Evolutionary conservation across 2,888 invertebrate genomes (phyloP).

Genomic region (Lasioglossum leucozonium): DNA sequence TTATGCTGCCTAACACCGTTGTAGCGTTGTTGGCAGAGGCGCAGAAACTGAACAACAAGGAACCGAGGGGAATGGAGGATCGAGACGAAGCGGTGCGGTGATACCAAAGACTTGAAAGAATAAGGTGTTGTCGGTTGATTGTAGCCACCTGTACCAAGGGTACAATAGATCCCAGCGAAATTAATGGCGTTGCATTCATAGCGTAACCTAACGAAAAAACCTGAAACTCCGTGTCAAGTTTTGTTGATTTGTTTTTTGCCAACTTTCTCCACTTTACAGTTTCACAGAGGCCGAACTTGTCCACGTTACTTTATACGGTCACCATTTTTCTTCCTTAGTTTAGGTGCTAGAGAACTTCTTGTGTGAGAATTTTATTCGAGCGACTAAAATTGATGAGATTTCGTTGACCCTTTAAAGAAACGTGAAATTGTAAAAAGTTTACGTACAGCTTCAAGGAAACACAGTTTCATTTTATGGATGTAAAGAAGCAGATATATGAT

Average conservation of each 20-base stretch:
- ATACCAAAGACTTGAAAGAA: conserved; percentile 16
- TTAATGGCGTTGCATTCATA: conserved; percentile 18
- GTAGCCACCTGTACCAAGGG: neutral
- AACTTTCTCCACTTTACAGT: neutral
- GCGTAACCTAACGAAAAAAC: neutral
- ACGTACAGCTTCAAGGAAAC: neutral
- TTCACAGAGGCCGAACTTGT: neutral
- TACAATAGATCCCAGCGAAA: conserved; percentile 17
- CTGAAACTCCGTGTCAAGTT: neutral
- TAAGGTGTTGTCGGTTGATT: conserved; percentile 43
- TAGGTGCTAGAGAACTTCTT: neutral
- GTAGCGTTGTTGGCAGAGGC: neutral
- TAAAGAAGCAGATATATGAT: no score
- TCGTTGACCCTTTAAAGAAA: neutral
- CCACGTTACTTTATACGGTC: neutral
- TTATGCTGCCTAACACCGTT: neutral
- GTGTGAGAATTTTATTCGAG: neutral
- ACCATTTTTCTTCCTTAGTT: neutral
- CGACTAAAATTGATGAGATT: neutral
- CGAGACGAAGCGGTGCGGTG: neutral
- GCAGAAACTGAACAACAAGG: neutral
- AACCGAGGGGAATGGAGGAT: neutral
- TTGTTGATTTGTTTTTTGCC: neutral
- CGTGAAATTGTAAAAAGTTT: neutral
- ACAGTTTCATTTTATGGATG: neutral